Evolutionary conservation across 1,140 invertebrate genomes (phyloP), one percentile per base, ranked within the genome.

Genomic region (Ephestia elutella): DNA sequence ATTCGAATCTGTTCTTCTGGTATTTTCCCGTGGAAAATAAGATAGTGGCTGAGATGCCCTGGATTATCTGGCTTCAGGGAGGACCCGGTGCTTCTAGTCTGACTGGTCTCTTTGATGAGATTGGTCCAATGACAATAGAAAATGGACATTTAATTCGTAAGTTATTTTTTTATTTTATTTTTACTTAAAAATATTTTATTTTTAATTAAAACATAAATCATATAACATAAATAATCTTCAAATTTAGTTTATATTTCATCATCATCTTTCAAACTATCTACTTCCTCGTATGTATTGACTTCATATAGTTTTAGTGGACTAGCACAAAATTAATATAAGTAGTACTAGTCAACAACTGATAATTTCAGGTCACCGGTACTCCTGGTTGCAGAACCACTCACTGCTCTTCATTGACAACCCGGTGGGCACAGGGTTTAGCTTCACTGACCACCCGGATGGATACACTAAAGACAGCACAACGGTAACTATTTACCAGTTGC

Each of bases 401-500:
- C 79, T 97, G 61, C 78, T 97, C 4, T 97, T 95, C 71, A 94
- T 97, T 55, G 96, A 97, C 78, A 96, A 95, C 80, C 96, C 96
- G 4, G 95, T 96, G 13, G 94, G 94, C 10, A 93, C 94, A 44
- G 94, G 94, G 4, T 95, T 90, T 71, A 95, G 94, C 83, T 94
- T 94, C 65, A 94, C 93, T 1, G 89, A 92, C n/a, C 78, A 91
- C 57, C 87, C 92, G 10, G 83, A 83, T 18, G 92, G 93, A n/a
- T 93, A 92, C 79, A 89, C 90, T 5, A 90, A 89, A 25, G 93
- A 93, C 78, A 91, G 95, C 86, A 91, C 90, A 9, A 88, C 81
- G 66, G 88, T 89, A 75, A 60, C 56, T n/a, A 32, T 50, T 11
- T 38, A 19, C 18, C n/a, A n/a, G n/a, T n/a, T n/a, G n/a, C n/a